phyloP scores from a whole-genome alignment of 1,140 invertebrate species.

The Drosophila malerkotliana region DNA sequence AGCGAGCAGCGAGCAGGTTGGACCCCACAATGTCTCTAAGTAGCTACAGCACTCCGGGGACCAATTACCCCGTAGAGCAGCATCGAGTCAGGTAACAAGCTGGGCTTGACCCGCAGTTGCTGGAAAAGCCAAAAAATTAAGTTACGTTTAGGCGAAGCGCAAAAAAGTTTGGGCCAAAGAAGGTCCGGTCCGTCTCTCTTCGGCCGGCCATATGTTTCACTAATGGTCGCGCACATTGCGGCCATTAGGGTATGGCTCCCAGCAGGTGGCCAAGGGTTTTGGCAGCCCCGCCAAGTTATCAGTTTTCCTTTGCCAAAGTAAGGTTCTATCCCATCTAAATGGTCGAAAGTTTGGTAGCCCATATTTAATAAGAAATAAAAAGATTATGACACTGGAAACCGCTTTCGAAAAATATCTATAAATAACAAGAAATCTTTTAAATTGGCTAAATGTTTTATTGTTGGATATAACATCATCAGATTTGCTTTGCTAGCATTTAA shows the following conservation, averaged over 20 bases:
- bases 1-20: slow-evolving; percentile 17
- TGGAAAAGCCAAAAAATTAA: slow-evolving; percentile 67
- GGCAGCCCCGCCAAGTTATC: slow-evolving; percentile 32
- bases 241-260: slow-evolving; percentile 60
- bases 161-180: slow-evolving; percentile 63
- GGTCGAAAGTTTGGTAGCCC: background rate
- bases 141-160: slow-evolving; percentile 60
- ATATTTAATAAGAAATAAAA: slow-evolving; percentile 25
- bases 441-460: slow-evolving; percentile 22
- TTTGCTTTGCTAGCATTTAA: too few relatives aligned
- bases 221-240: slow-evolving; percentile 80
- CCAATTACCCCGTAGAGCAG: slow-evolving; percentile 64
- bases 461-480: too few relatives aligned
- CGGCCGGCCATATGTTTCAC: slow-evolving; percentile 74
- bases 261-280: slow-evolving; percentile 47
- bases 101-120: slow-evolving; percentile 55
- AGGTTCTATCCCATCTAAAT: background rate
- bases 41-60: slow-evolving; percentile 76
- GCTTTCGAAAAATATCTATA: background rate
- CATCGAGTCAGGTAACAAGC: slow-evolving; percentile 65
- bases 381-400: slow-evolving; percentile 8
- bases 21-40: slow-evolving; percentile 67
- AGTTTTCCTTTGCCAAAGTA: background rate
- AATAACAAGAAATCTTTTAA: slow-evolving; percentile 9
- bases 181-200: slow-evolving; percentile 20